Evolutionary conservation across 2,797 vertebrate genomes (phyloP), one percentile per base, ranked within the genome.

Genomic region (Myotis pilosus): DNA sequence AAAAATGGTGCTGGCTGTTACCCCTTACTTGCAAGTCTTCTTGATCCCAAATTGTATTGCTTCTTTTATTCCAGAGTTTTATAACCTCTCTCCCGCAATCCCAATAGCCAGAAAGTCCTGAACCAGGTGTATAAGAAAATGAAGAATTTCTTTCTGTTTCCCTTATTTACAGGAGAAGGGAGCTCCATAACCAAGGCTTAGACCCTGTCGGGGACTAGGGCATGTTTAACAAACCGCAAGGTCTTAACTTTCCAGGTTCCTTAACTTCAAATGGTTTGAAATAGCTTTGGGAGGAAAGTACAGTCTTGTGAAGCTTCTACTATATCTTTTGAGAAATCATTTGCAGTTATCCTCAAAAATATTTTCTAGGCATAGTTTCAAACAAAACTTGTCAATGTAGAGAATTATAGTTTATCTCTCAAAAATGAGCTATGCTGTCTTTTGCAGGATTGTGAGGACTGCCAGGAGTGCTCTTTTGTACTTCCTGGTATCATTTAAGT

Each of bases 311-410:
- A 91, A 89, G 7, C 28, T 49, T 66, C 47, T 94, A 7, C 6
- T 44, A 8, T 87, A 2, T 16, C 25, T 76, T 93, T 95, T 72
- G 64, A 94, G 44, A 80, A 92, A 60, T 60, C 62, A 62, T 78
- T 79, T 87, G 13, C 55, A 64, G 8, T 51, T 71, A 60, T 81
- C 78, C 13, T 86, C 5, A 38, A 38, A 69, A 89, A 82, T 87
- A 94, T 64, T 20, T 68, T 41, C 22, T 47, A 71, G 23, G 49
- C 8, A 10, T 5, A 83, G 60, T 23, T 19, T 87, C 60, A 82
- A 89, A 89, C 41, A 69, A 81, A 83, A 68, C 33, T 75, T 95
- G 15, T 5, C 20, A 57, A 66, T 90, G 87, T 90, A 36, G n/a
- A 78, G 36, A 87, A 47, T 88, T 95, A n/a, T 4, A 80, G 64